Evolutionary conservation across 2,797 vertebrate species (phyloP).

Genomic region (Eulemur albifrons): DNA sequence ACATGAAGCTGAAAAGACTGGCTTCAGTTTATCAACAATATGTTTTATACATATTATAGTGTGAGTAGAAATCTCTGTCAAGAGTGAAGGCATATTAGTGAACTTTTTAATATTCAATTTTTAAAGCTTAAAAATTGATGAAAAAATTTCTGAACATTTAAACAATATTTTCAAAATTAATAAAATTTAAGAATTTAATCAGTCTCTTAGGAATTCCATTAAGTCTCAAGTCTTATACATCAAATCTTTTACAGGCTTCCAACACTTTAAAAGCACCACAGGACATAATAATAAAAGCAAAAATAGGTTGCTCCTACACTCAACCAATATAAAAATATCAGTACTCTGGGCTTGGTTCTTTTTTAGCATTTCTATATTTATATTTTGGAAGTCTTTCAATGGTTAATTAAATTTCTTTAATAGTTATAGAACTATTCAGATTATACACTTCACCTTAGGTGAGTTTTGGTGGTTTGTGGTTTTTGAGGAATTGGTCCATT

Average conservation of each 20-base stretch:
- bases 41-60: not conserved
- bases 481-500: conserved; percentile 13
- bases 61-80: not conserved
- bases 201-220: conserved; percentile 38
- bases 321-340: not conserved
- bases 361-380: not conserved
- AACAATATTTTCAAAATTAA: conserved; percentile 29
- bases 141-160: conserved; percentile 8
- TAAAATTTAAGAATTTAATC: conserved; percentile 19
- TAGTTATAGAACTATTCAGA: not conserved
- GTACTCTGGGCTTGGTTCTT: not conserved
- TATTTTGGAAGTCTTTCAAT: not conserved
- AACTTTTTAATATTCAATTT: not conserved
- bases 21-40: conserved; percentile 31
- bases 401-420: not conserved
- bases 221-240: not conserved
- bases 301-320: not conserved
- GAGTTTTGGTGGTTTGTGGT: not conserved
- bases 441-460: conserved; percentile 16
- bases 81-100: not conserved
- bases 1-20: conserved; percentile 5
- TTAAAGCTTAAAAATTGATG: not conserved
- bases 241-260: not conserved
- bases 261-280: not conserved
- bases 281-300: not conserved